A percentile compares a stretch with the other conserved stretches of the same genome.
Evolutionary conservation across 2,888 invertebrate species (phyloP).

Genomic region (Lypha dubia): DNA sequence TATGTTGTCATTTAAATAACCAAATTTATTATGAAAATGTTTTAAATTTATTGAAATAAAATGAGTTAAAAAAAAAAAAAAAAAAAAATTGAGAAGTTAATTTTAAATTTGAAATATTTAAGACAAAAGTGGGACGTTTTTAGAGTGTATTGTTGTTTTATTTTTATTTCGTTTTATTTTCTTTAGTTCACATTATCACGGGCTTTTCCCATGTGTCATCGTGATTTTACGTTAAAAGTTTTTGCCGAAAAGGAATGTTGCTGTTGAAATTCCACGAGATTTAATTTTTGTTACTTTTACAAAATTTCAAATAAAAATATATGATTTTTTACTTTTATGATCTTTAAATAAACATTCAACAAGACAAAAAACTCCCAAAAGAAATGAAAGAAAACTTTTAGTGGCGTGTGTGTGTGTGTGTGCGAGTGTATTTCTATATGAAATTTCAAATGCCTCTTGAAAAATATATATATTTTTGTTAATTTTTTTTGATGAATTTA

Average conservation of each 20-base stretch:
- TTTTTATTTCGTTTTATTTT: too few relatives aligned
- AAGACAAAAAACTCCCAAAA: conserved; percentile 12
- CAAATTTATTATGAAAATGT: background rate
- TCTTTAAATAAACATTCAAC: conserved; percentile 47
- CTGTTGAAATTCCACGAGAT: conserved; percentile 19
- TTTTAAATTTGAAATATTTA: background rate
- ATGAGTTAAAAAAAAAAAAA: background rate
- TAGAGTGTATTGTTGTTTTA: background rate
- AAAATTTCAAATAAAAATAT: background rate
- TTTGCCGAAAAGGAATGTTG: background rate
- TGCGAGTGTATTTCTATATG: too few relatives aligned
- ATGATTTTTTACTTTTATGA: conserved; percentile 31
- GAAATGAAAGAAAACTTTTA: background rate
- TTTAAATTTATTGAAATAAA: conserved; percentile 6
- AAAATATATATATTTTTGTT: background rate
- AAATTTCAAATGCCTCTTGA: conserved; percentile 38
- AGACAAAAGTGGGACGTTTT: conserved; percentile 2
- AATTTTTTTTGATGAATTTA: background rate
- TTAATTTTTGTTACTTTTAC: background rate
- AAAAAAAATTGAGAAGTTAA: background rate
- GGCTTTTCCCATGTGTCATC: conserved; percentile 58
- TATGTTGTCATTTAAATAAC: background rate
- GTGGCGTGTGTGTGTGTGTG: too few relatives aligned
- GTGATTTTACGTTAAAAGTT: conserved; percentile 16
- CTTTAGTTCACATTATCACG: conserved; percentile 1